These are phyloP conservation scores for Okamejei kenojei DNA, from an alignment of 2,797 vertebrate species.

Conservation along the genomic window DNA sequence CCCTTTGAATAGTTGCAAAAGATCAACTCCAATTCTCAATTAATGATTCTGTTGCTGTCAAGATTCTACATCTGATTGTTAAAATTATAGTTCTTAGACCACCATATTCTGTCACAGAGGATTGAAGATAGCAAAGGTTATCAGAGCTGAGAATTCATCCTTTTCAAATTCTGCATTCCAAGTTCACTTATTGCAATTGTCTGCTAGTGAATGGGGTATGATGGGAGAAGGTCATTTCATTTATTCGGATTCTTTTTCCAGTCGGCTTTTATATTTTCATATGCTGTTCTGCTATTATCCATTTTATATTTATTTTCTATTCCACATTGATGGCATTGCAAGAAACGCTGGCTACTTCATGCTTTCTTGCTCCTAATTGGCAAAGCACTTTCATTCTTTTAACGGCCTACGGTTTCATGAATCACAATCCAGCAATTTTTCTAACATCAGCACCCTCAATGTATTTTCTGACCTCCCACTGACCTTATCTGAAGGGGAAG, in stretches of 20 bases:
- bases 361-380: conserved; percentile 34
- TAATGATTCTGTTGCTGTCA: conserved; percentile 29
- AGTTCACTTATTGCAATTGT: conserved; percentile 17
- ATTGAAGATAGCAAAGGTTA: conserved; percentile 4
- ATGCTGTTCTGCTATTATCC: conserved; percentile 18
- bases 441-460: conserved; percentile 3
- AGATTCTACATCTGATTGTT: background rate
- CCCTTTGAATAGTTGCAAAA: background rate
- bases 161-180: conserved; percentile 22
- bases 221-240: conserved; percentile 27
- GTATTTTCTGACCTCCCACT: conserved; percentile 13
- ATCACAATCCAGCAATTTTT: conserved; percentile 33
- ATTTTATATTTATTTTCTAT: conserved; percentile 34
- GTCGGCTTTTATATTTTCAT: conserved; percentile 35
- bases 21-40: conserved; percentile 15
- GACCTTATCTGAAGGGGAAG: conserved; percentile 26
- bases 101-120: conserved; percentile 10
- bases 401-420: conserved; percentile 34
- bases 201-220: conserved; percentile 3
- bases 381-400: conserved; percentile 6
- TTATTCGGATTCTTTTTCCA: conserved; percentile 33
- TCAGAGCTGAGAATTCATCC: background rate
- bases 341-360: conserved; percentile 27
- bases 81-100: conserved; percentile 7
- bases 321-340: conserved; percentile 19